phyloP scores from a whole-genome alignment of 2,888 invertebrate genomes.

The Artemia sinica region DNA sequence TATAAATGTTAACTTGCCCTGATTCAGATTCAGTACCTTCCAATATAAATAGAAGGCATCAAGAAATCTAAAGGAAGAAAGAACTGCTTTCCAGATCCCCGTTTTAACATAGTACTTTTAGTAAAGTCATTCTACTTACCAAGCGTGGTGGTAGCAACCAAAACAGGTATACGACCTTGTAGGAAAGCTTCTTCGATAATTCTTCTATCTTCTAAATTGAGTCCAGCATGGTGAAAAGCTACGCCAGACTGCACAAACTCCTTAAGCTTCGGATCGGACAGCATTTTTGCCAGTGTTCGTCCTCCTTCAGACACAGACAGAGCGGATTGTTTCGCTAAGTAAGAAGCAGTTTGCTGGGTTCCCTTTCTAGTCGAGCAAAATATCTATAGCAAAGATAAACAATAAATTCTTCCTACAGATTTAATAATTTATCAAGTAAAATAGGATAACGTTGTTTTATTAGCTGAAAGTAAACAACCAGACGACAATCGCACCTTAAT shows the following conservation, averaged over 20 bases:
- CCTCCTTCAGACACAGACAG: slow-evolving; percentile 39
- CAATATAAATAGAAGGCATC: background rate
- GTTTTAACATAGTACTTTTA: no score
- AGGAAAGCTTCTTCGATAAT: slow-evolving; percentile 48
- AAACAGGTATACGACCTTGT: slow-evolving; percentile 45
- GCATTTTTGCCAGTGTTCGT: slow-evolving; percentile 30
- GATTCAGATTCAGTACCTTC: no score
- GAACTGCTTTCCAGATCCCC: no score
- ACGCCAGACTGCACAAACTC: slow-evolving; percentile 44
- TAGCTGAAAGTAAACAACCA: no score
- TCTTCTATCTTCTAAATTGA: slow-evolving; percentile 45
- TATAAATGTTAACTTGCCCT: no score
- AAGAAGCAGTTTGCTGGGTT: slow-evolving; percentile 47
- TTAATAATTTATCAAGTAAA: no score
- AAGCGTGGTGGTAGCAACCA: slow-evolving; percentile 50
- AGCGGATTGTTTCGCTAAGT: slow-evolving; percentile 42
- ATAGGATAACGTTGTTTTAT: no score
- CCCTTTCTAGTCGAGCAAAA: slow-evolving; percentile 62
- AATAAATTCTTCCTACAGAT: no score
- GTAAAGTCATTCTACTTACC: slow-evolving; percentile 31
- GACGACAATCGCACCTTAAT: no score
- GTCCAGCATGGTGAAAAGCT: slow-evolving; percentile 61
- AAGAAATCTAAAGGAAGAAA: background rate
- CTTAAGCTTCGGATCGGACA: slow-evolving; percentile 36
- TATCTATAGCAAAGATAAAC: slow-evolving; percentile 36